These are phyloP conservation scores for Corydoras maculifer DNA, from an alignment of 2,113 vertebrate species.

Conservation along the genomic window DNA sequence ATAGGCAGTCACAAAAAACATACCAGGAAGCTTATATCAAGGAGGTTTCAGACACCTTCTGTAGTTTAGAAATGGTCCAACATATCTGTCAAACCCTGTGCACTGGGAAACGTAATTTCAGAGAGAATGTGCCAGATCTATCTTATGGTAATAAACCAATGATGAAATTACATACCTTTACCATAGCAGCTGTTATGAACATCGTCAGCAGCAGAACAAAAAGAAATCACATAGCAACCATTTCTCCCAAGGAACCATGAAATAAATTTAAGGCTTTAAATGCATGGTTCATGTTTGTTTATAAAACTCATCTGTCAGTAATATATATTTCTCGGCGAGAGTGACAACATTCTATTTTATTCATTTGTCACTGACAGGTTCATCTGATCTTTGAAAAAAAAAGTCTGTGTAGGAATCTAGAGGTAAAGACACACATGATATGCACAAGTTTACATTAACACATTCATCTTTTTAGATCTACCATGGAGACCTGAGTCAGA, in stretches of 20 bases:
- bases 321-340: background rate
- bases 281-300: background rate
- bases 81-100: too few relatives aligned
- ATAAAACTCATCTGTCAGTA: background rate
- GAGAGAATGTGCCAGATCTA: too few relatives aligned
- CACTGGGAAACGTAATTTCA: too few relatives aligned
- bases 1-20: too few relatives aligned
- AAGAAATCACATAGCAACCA: background rate
- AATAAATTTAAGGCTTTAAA: background rate
- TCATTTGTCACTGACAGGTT: conserved; percentile 18
- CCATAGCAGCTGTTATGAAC: background rate
- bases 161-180: background rate
- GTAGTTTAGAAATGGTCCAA: too few relatives aligned
- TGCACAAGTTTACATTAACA: background rate
- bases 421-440: conserved; percentile 16
- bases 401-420: conserved; percentile 4
- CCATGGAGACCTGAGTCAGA: background rate
- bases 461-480: conserved; percentile 3
- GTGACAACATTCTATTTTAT: background rate
- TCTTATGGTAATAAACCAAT: too few relatives aligned
- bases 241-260: conserved; percentile 1
- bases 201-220: background rate
- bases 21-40: too few relatives aligned
- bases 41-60: too few relatives aligned
- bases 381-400: conserved; percentile 21